Evolutionary conservation across 2,888 invertebrate genomes (phyloP), one percentile per base, ranked within the genome.

Genomic region (Morpho deidamia): DNA sequence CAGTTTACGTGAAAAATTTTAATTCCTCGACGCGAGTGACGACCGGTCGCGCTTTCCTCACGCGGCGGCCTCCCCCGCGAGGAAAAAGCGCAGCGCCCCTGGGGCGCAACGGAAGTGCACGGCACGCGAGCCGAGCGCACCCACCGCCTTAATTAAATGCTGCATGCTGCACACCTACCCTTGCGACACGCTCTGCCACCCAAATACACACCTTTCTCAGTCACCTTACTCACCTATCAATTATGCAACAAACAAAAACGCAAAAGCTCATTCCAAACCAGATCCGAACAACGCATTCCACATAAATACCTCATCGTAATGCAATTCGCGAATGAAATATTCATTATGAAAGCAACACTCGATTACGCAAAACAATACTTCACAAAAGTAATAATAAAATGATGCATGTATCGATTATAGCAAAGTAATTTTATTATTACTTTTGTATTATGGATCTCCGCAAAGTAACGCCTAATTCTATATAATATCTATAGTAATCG

Each of bases 1-100:
- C 86, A 83, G 88, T 87, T 87, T 86, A 86, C 83, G 81, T 88
- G 87, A 88, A 88, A 88, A 88, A 79, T 78, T 84, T 84, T 84
- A 84, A 86, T 85, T 83, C 79, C 81, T 75, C 68, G 68, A 74
- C 71, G 77, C 83, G 83, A 80, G 82, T 87, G 84, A 83, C 83
- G 86, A 85, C 83, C 84, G 83, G 74, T 74, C 83, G 82, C 83
- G 81, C 83, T 86, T 87, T 86, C 86, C 83, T 80, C 76, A 72
- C 74, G 65, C 70, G 46, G 50, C 70, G 66, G 65, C 74, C 79
- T 77, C 81, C 80, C 73, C 74, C 72, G 72, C 71, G 67, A 77
- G 82, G 83, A 81, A 85, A 85, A 87, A 86, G 84, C 83, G 78
- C 83, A 83, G 84, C 83, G 76, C 83, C 82, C 81, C 74, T 72